A percentile compares a stretch with the other conserved stretches of the same genome.
Conservation (phyloP, 2,113 vertebrate species). For the Sarotherodon lohbergeri region DNA sequence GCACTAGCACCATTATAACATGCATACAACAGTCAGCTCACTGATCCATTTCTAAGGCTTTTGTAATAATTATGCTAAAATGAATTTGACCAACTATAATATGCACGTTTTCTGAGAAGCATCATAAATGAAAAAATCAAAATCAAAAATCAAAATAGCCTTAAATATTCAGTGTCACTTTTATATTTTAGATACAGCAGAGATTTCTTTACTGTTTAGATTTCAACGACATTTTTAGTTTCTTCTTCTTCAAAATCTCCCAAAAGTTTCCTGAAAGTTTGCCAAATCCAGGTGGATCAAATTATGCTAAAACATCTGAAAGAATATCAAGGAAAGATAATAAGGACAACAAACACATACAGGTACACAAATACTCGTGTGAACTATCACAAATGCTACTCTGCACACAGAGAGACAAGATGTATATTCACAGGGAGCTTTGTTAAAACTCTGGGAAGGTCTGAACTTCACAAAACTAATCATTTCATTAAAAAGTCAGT, state of each 20-base stretch:
- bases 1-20: background rate
- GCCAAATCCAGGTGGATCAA: background rate
- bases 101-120: background rate
- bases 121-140: background rate
- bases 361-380: background rate
- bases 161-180: background rate
- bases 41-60: background rate
- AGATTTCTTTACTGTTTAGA: background rate
- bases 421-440: background rate
- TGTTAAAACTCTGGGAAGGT: conserved; percentile 3
- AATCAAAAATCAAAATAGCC: background rate
- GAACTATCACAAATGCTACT: background rate
- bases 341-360: background rate
- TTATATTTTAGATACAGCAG: background rate
- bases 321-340: background rate
- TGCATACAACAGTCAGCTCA: background rate
- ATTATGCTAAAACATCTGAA: background rate
- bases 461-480: conserved; percentile 10
- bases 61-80: background rate
- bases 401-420: background rate
- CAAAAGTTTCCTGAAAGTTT: background rate
- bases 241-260: background rate
- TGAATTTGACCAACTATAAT: background rate
- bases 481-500: conserved; percentile 25
- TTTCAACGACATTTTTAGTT: background rate